Evolutionary conservation across 2,888 invertebrate species (phyloP).

Genomic region (Scaptomyza tumidula): DNA sequence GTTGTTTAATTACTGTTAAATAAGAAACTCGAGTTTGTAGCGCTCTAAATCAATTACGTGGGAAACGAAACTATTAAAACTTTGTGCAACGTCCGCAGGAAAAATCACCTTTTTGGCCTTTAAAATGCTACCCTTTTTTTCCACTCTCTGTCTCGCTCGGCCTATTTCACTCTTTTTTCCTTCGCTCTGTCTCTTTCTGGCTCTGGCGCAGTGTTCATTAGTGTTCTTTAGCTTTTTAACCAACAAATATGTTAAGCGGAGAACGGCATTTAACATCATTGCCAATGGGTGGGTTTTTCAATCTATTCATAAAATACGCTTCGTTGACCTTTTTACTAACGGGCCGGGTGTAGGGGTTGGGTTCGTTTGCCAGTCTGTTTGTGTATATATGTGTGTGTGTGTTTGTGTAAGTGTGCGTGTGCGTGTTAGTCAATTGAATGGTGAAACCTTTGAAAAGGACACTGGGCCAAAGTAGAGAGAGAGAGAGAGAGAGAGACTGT

Average conservation of each 20-base stretch:
- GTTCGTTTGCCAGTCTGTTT: not conserved
- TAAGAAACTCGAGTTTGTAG: conserved; percentile 2
- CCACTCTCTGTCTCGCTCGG: not conserved
- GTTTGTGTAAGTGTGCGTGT: conserved; percentile 9
- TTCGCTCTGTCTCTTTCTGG: not conserved
- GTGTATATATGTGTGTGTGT: not conserved
- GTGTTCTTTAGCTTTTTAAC: conserved; percentile 49
- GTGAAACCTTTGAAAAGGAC: conserved; percentile 48
- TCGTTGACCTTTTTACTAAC: conserved; percentile 49
- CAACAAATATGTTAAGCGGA: conserved; percentile 37
- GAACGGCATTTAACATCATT: conserved; percentile 58
- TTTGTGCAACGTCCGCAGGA: conserved; percentile 12
- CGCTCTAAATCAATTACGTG: conserved; percentile 9
- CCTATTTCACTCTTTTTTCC: no score
- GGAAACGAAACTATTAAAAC: conserved; percentile 15
- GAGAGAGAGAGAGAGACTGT: not conserved
- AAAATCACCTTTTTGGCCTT: conserved; percentile 15
- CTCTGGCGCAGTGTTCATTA: conserved; percentile 38
- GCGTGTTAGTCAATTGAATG: conserved; percentile 22
- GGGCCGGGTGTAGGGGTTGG: not conserved
- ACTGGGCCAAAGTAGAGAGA: conserved; percentile 20
- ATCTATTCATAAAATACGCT: conserved; percentile 67
- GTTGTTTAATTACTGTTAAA: not conserved
- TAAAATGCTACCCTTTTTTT: conserved; percentile 1
- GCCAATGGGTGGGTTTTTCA: conserved; percentile 50